phyloP scores from a whole-genome alignment of 2,113 vertebrate species.

The Aplodontia rufa region DNA sequence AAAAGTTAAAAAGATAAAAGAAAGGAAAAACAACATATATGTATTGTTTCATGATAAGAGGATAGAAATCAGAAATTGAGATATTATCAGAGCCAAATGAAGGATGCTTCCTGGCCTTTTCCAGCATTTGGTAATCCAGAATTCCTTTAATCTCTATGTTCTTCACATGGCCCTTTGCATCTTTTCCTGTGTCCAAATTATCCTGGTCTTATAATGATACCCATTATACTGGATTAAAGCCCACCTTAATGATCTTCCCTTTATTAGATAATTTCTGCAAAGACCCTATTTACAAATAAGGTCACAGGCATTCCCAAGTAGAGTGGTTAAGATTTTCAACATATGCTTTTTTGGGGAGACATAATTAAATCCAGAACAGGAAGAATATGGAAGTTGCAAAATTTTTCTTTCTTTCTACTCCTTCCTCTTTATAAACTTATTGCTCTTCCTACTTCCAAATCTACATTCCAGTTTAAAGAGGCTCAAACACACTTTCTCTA shows the following conservation, averaged over 20 bases:
- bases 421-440: background rate
- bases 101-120: background rate
- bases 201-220: background rate
- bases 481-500: background rate
- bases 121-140: background rate
- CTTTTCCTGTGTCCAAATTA: background rate
- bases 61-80: background rate
- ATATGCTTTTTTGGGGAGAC: background rate
- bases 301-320: background rate
- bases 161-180: background rate
- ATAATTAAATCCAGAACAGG: background rate
- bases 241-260: background rate
- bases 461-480: background rate
- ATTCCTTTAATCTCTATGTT: background rate
- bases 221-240: background rate
- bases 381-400: background rate
- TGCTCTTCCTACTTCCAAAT: background rate
- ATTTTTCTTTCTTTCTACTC: background rate
- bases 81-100: accelerated
- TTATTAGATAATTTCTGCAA: background rate
- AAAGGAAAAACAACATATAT: background rate
- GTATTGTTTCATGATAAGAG: background rate
- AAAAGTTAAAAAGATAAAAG: too few species aligned
- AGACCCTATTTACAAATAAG: background rate
- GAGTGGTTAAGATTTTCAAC: background rate